phyloP scores from a whole-genome alignment of 2,113 vertebrate species.

The Oreochromis niloticus region DNA sequence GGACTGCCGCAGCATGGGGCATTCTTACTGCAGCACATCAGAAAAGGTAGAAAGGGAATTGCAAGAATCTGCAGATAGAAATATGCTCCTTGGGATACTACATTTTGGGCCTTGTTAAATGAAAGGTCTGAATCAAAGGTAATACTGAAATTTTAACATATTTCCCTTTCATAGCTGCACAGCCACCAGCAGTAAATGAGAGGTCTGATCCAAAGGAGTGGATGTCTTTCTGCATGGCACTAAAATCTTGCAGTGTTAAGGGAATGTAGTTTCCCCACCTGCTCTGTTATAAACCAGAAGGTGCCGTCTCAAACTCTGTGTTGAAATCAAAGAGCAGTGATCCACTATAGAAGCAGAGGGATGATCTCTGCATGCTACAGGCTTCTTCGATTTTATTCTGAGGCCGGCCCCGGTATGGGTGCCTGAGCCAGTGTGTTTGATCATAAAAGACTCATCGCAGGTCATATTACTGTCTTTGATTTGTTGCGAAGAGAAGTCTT shows the following conservation, averaged over 20 bases:
- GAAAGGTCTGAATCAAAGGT: constrained; percentile 2
- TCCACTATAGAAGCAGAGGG: neutral
- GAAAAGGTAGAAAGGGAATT: neutral
- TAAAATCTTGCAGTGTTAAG: neutral
- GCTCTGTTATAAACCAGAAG: neutral
- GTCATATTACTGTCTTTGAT: neutral
- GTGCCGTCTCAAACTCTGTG: neutral
- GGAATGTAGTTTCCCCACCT: neutral
- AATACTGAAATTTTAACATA: neutral
- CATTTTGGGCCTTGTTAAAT: constrained; percentile 1
- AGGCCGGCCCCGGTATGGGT: neutral
- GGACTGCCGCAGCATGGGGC: neutral
- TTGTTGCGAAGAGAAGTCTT: neutral
- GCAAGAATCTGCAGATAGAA: neutral
- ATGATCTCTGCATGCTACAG: neutral
- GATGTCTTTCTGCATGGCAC: neutral
- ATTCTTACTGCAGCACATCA: neutral
- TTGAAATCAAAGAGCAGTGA: neutral
- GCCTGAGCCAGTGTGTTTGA: neutral
- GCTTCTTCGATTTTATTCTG: neutral
- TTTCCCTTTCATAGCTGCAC: neutral
- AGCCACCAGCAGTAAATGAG: neutral
- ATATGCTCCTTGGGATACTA: neutral
- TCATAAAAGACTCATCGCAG: neutral
- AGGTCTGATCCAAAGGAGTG: neutral